Percentiles rank a stretch among this genome's conserved stretches.
Evolutionary conservation across 2,113 vertebrate species (phyloP).

Genomic region (Bufo gargarizans): DNA sequence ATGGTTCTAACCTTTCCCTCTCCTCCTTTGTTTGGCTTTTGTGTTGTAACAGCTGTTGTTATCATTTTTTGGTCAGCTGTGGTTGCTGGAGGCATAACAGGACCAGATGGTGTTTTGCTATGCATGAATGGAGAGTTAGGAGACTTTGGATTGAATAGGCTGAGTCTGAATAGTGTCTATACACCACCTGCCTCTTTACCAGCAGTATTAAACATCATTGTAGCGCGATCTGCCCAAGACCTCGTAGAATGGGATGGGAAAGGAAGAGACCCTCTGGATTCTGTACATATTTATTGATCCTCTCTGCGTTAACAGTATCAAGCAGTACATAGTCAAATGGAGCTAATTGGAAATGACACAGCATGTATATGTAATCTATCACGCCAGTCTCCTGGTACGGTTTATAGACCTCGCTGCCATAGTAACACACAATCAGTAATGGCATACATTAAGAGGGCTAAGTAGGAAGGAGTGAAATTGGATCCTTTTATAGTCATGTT

Average conservation of each 20-base stretch:
- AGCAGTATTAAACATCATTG: constrained; percentile 80
- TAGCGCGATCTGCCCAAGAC: constrained; percentile 88
- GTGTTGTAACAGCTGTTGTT: constrained; percentile 99
- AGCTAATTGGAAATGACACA: constrained; percentile 98
- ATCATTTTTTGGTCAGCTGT: constrained; percentile 98
- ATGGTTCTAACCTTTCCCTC: constrained; percentile 92
- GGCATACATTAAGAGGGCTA: constrained; percentile 67
- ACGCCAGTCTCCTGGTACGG: constrained; percentile 80
- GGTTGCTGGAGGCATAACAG: constrained; percentile 99
- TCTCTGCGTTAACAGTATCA: constrained; percentile 87
- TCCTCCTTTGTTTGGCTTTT: constrained; percentile 98
- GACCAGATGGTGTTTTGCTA: constrained; percentile 99
- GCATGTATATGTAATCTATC: constrained; percentile 92
- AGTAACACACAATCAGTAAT: constrained; percentile 71
- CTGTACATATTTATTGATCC: constrained; percentile 97
- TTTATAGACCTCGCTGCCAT: constrained; percentile 84
- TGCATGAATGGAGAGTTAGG: constrained; percentile 99
- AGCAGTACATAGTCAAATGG: constrained; percentile 89
- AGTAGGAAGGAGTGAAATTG: constrained; percentile 63
- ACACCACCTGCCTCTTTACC: constrained; percentile 98
- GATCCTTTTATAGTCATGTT: constrained; percentile 58
- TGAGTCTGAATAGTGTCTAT: constrained; percentile 99
- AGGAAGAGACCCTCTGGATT: constrained; percentile 78
- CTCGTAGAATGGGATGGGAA: constrained; percentile 75
- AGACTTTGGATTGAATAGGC: constrained; percentile 97